Percentiles rank a stretch among this genome's conserved stretches.
Evolutionary conservation across 2,797 vertebrate genomes (phyloP).

Genomic region (Loriculus beryllinus): DNA sequence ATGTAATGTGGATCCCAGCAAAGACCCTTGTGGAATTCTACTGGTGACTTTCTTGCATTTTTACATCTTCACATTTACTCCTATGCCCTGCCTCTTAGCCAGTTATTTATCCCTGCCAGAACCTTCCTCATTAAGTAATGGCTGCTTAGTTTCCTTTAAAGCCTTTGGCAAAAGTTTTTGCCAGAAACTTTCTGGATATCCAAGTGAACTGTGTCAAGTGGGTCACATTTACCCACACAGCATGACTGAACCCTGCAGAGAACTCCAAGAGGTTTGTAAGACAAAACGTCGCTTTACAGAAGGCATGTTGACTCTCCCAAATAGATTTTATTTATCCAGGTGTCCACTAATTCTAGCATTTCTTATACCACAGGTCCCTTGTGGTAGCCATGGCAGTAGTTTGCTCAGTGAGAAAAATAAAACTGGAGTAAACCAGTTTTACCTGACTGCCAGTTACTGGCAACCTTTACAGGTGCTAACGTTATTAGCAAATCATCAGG

Average conservation of each 20-base stretch:
- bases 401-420: not conserved
- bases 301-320: constrained; percentile 4
- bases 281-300: not conserved
- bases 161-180: not conserved
- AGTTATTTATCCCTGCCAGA: not conserved
- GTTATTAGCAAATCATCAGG: not conserved
- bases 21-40: not conserved
- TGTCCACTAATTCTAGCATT: constrained; percentile 47
- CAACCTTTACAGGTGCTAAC: not conserved
- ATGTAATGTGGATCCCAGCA: not conserved
- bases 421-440: not conserved
- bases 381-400: not conserved
- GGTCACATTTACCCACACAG: not conserved
- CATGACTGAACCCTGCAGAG: not conserved
- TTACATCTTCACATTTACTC: not conserved
- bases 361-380: not conserved
- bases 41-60: not conserved
- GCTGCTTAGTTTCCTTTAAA: not conserved
- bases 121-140: not conserved
- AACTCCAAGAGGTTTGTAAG: not conserved
- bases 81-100: not conserved
- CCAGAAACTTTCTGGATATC: not conserved
- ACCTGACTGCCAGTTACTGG: not conserved
- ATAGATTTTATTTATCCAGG: constrained; percentile 36
- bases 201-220: not conserved